Base-by-base conservation (phyloP, 2,888 invertebrate species). In the Operophtera brumata region DNA sequence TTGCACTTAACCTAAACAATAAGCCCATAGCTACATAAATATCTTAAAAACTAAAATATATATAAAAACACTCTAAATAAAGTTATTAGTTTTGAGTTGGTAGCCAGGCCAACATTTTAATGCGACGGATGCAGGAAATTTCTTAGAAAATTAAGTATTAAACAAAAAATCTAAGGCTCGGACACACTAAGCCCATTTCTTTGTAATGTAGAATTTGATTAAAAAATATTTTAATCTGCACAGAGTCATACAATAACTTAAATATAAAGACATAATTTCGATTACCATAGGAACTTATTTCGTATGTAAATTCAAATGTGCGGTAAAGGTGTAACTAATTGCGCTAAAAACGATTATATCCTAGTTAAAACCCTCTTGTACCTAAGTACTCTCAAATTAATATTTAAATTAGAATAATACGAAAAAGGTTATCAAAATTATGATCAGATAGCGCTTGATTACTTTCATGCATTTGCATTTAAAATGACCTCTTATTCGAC, bases 401-500 rank as follows among this genome's bases (percentile, higher is more conserved):
- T 41, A 61, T 61, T 61, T 42, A 59, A 56, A 62, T 54, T 50
- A 43, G 10, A 40, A 53, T 54, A 65, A 52, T 59, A 52, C 39
- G 44, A 51, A 55, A 59, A 57, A 42, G 28, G 47, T 59, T 64
- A 64, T 64, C 64, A 59, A 54, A 65, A 51, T 57, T 54, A 57
- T 59, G 48, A 65, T 65, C 62, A 50, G 30, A 59, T 45, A 56
- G 47, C 48, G 2, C 39, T 25, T 54, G 55, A 61, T 60, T 59
- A 59, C 41, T 47, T 47, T 57, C 41, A 55, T 12, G 42, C 50
- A 71, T 71, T 66, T 57, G 45, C 69, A 69, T 70, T 54, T 39
- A 70, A 57, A 65, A 40, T 44, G 44, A 53, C 26, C 40, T 41
- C 58, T 66, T 61, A 68, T 73, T 66, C 67, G 47, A 69, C 55